Conservation (phyloP, 2,113 vertebrate genomes). For the Copsychus sechellarum region DNA sequence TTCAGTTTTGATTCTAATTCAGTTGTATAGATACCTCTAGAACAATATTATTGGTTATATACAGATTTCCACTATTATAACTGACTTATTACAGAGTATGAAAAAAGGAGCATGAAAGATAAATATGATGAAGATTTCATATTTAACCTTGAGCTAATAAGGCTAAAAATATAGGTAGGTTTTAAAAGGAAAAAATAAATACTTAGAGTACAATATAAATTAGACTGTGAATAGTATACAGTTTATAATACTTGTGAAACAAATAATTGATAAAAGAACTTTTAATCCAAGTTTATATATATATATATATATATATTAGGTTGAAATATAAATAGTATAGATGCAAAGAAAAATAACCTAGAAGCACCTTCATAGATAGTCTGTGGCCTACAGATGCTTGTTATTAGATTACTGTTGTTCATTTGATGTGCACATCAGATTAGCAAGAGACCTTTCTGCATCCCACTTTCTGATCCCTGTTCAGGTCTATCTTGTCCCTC, state of each 20-base stretch:
- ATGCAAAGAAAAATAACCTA: background rate
- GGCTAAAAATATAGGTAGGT: background rate
- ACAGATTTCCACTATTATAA: background rate
- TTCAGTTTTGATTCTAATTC: background rate
- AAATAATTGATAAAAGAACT: background rate
- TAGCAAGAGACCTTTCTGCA: background rate
- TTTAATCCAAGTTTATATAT: background rate
- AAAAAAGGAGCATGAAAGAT: background rate
- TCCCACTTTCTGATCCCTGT: too few species aligned
- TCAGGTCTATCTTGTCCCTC: background rate
- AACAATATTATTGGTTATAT: background rate
- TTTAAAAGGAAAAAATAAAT: background rate
- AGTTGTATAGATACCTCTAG: background rate
- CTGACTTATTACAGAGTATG: background rate
- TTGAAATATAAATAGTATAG: background rate
- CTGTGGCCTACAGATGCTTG: background rate
- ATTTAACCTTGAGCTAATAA: background rate
- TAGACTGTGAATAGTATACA: background rate
- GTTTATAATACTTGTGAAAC: background rate
- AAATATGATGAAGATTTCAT: background rate
- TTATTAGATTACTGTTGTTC: background rate
- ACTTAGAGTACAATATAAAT: background rate
- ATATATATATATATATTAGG: background rate
- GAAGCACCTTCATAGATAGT: background rate
- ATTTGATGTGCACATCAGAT: background rate